These are phyloP conservation scores for Hemiprocne comata DNA, from an alignment of 2,113 vertebrate species.

Conservation along the genomic window DNA sequence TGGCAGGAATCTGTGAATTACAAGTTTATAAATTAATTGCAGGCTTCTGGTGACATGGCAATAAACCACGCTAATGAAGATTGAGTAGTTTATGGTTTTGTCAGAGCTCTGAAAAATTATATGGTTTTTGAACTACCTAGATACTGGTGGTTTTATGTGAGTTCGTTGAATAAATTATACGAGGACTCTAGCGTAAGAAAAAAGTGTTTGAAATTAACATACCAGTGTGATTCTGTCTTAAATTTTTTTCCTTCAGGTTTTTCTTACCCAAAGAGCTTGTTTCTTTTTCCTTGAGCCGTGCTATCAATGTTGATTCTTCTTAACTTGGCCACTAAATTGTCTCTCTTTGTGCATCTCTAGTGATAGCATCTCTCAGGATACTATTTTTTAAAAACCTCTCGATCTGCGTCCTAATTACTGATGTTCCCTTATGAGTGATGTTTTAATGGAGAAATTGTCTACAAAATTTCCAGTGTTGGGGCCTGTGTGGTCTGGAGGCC, in stretches of 20 bases:
- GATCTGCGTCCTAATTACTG: no score
- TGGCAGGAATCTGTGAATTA: not conserved
- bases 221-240: not conserved
- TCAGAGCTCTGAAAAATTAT: not conserved
- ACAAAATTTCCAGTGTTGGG: rapidly evolving
- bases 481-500: not conserved
- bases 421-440: not conserved
- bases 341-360: not conserved
- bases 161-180: not conserved
- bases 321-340: not conserved
- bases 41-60: not conserved
- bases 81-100: not conserved
- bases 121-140: not conserved
- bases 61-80: not conserved
- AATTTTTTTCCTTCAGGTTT: not conserved
- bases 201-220: not conserved
- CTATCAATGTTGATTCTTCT: not conserved
- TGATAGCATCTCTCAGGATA: not conserved
- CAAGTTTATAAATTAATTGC: not conserved
- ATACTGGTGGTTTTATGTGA: not conserved
- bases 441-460: not conserved
- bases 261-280: not conserved
- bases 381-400: not conserved
- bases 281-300: not conserved
- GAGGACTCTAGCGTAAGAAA: not conserved